Evolutionary conservation across 2,113 vertebrate species (phyloP).

Genomic region (Tonatia bakeri): DNA sequence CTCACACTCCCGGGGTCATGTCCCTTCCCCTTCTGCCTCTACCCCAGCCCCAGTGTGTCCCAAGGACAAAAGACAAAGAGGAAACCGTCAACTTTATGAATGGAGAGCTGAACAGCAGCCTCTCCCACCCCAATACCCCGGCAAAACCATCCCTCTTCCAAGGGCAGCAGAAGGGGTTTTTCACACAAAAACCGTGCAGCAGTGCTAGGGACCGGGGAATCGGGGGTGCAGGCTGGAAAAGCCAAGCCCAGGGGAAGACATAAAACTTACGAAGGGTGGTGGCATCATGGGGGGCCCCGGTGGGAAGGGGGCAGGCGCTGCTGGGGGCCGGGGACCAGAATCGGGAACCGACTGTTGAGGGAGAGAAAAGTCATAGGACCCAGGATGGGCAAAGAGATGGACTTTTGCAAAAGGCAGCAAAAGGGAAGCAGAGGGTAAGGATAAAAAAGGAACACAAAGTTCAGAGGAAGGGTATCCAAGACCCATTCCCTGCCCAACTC

Average conservation of each 20-base stretch:
- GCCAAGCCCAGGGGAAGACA: conserved; percentile 66
- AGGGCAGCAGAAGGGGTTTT: background rate
- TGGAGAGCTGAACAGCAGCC: background rate
- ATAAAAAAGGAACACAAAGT: conserved; percentile 54
- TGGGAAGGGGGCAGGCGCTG: conserved; percentile 80
- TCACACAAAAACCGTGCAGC: conserved; percentile 30
- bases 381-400: conserved; percentile 69
- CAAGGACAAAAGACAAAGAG: conserved; percentile 43
- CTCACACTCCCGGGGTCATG: conserved; percentile 20
- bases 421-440: conserved; percentile 60
- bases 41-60: conserved; percentile 10
- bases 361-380: conserved; percentile 77
- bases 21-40: background rate
- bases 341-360: conserved; percentile 81
- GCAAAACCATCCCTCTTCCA: conserved; percentile 58
- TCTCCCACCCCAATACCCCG: conserved; percentile 41
- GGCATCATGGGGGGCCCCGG: conserved; percentile 81
- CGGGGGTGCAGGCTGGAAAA: conserved; percentile 63
- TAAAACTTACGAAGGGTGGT: conserved; percentile 82
- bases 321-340: conserved; percentile 80
- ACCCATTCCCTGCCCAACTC: conserved; percentile 24
- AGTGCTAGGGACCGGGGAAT: conserved; percentile 52
- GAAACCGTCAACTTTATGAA: background rate
- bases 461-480: conserved; percentile 44
- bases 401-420: conserved; percentile 57